Percentiles rank a stretch among this genome's conserved stretches.
Conservation (phyloP, 2,113 vertebrate species). For the Thalassoma bifasciatum region DNA sequence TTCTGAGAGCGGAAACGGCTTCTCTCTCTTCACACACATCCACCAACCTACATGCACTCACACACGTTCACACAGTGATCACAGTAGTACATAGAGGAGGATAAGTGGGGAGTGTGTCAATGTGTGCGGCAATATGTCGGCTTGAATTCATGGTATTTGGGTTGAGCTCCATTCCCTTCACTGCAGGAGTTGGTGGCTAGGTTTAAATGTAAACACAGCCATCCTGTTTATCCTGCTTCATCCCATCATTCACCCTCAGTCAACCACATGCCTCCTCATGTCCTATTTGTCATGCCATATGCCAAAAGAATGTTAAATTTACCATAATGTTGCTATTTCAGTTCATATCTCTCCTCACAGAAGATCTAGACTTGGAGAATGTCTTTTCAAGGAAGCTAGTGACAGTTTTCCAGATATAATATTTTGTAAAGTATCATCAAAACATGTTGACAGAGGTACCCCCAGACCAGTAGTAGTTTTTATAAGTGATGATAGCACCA, state of each 20-base stretch:
- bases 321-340: slow-evolving; percentile 25
- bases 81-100: slow-evolving; percentile 22
- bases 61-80: neutral
- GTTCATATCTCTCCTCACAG: slow-evolving; percentile 10
- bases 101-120: slow-evolving; percentile 49
- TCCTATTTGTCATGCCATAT: neutral
- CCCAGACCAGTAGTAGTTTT: neutral
- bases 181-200: slow-evolving; percentile 40
- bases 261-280: neutral
- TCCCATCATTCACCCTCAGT: slow-evolving; percentile 40
- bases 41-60: neutral
- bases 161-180: slow-evolving; percentile 59
- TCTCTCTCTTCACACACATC: slow-evolving; percentile 1
- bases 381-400: neutral
- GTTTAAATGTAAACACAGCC: slow-evolving; percentile 63
- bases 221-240: slow-evolving; percentile 62
- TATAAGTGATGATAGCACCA: neutral
- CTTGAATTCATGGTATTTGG: slow-evolving; percentile 65
- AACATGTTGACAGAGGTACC: too few species aligned
- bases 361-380: neutral
- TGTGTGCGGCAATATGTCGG: slow-evolving; percentile 53
- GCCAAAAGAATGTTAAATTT: slow-evolving; percentile 16
- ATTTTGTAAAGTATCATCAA: neutral
- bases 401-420: too few species aligned
- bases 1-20: slow-evolving; percentile 38